Evolutionary conservation across 1,140 invertebrate species (phyloP).

Genomic region (Rhagoletis pomonella): DNA sequence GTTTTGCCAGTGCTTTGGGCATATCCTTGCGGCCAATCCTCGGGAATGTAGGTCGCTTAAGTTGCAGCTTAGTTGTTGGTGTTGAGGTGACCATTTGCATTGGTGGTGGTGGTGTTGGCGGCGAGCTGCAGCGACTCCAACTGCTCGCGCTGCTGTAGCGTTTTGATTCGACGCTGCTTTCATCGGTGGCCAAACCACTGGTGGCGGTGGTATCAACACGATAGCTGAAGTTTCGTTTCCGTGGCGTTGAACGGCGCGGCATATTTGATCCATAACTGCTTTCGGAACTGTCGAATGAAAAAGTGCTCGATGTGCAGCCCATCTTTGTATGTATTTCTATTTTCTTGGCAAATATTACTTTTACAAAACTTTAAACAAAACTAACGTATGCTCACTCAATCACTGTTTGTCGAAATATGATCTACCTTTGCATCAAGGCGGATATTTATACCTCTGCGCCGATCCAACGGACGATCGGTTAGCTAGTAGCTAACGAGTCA

Average conservation of each 20-base stretch:
- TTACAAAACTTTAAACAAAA: too few relatives aligned
- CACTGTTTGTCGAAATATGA: too few relatives aligned
- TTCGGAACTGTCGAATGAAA: neutral
- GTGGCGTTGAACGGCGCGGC: neutral
- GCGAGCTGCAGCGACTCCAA: neutral
- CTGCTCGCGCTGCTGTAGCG: neutral
- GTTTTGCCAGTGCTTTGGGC: neutral
- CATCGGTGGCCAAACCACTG: neutral
- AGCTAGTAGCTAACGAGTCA: too few relatives aligned
- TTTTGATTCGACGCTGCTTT: neutral
- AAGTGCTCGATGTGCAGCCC: slow-evolving; percentile 10
- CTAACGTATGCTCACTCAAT: too few relatives aligned
- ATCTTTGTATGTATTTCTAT: neutral
- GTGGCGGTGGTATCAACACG: neutral
- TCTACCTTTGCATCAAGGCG: too few relatives aligned
- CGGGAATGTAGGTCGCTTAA: neutral
- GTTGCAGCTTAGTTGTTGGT: neutral
- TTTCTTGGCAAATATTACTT: too few relatives aligned
- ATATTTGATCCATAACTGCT: neutral
- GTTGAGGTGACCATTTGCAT: neutral
- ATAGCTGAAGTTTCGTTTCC: slow-evolving; percentile 38
- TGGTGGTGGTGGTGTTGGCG: neutral
- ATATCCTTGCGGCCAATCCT: neutral
- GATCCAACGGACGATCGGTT: too few relatives aligned
- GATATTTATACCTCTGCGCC: too few relatives aligned